These are phyloP conservation scores for Episyrphus balteatus DNA, from an alignment of 1,140 invertebrate genomes.

Conservation along the genomic window DNA sequence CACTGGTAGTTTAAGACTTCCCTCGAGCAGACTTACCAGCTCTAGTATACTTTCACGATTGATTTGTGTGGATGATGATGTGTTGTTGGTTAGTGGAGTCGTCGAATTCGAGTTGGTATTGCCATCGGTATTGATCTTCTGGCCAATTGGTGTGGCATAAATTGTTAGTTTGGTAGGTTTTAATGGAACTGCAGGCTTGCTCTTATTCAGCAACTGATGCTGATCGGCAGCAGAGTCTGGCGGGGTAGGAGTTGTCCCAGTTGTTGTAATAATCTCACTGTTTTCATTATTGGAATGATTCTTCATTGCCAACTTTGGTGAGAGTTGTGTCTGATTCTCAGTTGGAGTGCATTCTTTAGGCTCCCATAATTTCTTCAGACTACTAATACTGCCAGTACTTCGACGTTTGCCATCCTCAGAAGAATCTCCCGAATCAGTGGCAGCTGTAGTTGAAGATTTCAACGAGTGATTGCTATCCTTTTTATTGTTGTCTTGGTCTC, in stretches of 20 bases:
- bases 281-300: background rate
- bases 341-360: conserved; percentile 35
- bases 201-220: conserved; percentile 6
- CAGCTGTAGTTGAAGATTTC: background rate
- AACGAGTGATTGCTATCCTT: conserved; percentile 11
- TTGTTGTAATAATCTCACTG: background rate
- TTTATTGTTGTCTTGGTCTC: conserved; percentile 18
- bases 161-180: conserved; percentile 48
- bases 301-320: conserved; percentile 18
- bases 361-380: conserved; percentile 84
- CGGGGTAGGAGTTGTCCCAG: background rate
- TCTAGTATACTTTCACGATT: conserved; percentile 57
- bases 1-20: conserved; percentile 49
- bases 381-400: conserved; percentile 85
- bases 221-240: conserved; percentile 11
- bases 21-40: conserved; percentile 55
- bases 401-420: conserved; percentile 72
- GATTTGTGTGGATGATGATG: conserved; percentile 29
- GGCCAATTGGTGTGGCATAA: conserved; percentile 44
- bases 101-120: conserved; percentile 9
- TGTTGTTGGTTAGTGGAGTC: conserved; percentile 10
- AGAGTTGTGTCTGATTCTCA: conserved; percentile 38
- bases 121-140: conserved; percentile 31
- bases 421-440: conserved; percentile 15
- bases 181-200: conserved; percentile 43